These are phyloP conservation scores for Pangasius mekongensis DNA, from an alignment of 2,797 vertebrate genomes.

Conservation along the genomic window DNA sequence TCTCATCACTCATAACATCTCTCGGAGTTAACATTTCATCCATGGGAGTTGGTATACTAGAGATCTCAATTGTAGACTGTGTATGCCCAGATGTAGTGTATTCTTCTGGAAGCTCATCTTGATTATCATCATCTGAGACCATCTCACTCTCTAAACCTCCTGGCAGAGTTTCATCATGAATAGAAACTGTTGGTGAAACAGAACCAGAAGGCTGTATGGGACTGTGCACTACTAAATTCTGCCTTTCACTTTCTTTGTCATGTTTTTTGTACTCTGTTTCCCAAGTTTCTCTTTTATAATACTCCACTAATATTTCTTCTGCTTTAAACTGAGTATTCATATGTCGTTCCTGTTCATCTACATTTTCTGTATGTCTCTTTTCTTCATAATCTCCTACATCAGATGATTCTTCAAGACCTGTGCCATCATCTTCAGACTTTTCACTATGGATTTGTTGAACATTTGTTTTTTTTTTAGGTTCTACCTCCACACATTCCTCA, in stretches of 20 bases:
- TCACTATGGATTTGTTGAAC: conserved; percentile 67
- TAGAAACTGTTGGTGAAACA: no score
- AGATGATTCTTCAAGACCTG: no score
- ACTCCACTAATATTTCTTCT: no score
- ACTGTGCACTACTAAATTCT: no score
- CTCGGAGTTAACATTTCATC: conserved; percentile 93
- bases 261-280: conserved; percentile 60
- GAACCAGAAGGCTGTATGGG: no score
- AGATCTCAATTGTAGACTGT: conserved; percentile 92
- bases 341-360: conserved; percentile 72
- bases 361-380: conserved; percentile 90
- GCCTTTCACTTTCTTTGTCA: no score
- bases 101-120: conserved; percentile 87
- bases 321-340: no score
- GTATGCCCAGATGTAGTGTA: conserved; percentile 87
- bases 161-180: no score
- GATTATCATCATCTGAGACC: conserved; percentile 84
- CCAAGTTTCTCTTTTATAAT: conserved; percentile 54
- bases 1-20: conserved; percentile 90
- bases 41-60: conserved; percentile 91
- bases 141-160: no score
- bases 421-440: no score
- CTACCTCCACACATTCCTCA: conserved; percentile 86
- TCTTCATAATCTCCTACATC: conserved; percentile 75
- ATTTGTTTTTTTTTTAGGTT: conserved; percentile 79